Conservation (phyloP, 1,140 invertebrate genomes). For the Pseudomyrmex cubaensis region DNA sequence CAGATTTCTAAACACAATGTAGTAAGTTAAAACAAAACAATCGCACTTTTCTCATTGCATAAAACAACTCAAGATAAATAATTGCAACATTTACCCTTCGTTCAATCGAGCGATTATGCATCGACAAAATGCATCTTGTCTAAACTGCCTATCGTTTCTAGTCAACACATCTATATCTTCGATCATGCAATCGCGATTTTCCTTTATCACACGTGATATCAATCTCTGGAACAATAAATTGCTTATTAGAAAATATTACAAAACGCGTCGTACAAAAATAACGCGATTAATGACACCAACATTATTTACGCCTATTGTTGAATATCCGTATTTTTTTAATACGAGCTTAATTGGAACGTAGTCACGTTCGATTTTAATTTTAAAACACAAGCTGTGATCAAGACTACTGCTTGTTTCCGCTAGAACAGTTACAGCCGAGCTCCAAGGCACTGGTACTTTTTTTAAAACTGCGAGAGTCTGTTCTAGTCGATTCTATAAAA, state of each 20-base stretch:
- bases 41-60: neutral
- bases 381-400: conserved; percentile 73
- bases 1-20: conserved; percentile 70
- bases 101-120: conserved; percentile 74
- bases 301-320: conserved; percentile 74
- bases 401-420: conserved; percentile 72
- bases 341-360: conserved; percentile 77
- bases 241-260: neutral
- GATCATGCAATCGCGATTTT: conserved; percentile 72
- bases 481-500: conserved; percentile 75
- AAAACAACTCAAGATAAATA: conserved; percentile 39
- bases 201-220: conserved; percentile 77
- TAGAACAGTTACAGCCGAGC: conserved; percentile 71
- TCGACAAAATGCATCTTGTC: conserved; percentile 67
- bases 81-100: conserved; percentile 67
- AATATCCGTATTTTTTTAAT: conserved; percentile 80
- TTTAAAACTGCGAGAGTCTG: conserved; percentile 76
- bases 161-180: conserved; percentile 77
- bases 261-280: neutral
- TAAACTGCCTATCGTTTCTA: conserved; percentile 74
- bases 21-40: conserved; percentile 12
- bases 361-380: conserved; percentile 76
- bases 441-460: conserved; percentile 81
- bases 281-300: conserved; percentile 63
- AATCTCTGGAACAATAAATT: conserved; percentile 71